These are phyloP conservation scores for Sminthopsis crassicaudata DNA, from an alignment of 2,113 vertebrate species.

Conservation along the genomic window DNA sequence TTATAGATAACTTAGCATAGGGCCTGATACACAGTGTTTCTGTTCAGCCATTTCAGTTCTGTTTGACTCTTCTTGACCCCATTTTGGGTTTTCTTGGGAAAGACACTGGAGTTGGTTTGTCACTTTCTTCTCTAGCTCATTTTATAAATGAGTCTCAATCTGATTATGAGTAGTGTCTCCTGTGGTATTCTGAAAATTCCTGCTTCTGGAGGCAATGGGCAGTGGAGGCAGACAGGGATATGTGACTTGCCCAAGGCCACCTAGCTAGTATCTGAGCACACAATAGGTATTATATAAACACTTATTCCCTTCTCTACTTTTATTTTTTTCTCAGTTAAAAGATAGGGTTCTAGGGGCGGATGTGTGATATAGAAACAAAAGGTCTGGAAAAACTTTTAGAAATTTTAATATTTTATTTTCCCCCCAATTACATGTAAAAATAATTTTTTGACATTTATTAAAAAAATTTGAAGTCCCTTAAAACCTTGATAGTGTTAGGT, in stretches of 20 bases:
- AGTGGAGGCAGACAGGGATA: not conserved
- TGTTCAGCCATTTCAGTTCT: not conserved
- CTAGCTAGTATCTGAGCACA: not conserved
- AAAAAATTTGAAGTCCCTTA: too few relatives aligned
- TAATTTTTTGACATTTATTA: not conserved
- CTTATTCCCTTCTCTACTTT: not conserved
- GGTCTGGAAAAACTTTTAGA: not conserved
- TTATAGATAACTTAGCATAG: not conserved
- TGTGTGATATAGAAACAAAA: not conserved
- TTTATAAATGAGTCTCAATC: not conserved
- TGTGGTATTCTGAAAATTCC: too few relatives aligned
- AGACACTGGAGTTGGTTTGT: not conserved
- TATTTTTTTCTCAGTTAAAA: not conserved
- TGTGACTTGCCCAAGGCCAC: not conserved
- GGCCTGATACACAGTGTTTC: not conserved
- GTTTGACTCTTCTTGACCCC: not conserved
- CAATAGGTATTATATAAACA: not conserved
- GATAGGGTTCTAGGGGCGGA: not conserved
- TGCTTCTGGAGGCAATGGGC: too few relatives aligned
- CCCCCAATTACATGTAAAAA: not conserved
- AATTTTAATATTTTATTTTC: not conserved
- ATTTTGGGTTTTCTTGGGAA: not conserved
- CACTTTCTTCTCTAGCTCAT: not conserved
- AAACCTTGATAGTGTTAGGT: too few relatives aligned
- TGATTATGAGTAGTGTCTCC: too few relatives aligned